A percentile compares a stretch with the other conserved stretches of the same genome.
These are phyloP conservation scores for Anoplophora glabripennis DNA, from an alignment of 1,140 invertebrate genomes.

Conservation along the genomic window DNA sequence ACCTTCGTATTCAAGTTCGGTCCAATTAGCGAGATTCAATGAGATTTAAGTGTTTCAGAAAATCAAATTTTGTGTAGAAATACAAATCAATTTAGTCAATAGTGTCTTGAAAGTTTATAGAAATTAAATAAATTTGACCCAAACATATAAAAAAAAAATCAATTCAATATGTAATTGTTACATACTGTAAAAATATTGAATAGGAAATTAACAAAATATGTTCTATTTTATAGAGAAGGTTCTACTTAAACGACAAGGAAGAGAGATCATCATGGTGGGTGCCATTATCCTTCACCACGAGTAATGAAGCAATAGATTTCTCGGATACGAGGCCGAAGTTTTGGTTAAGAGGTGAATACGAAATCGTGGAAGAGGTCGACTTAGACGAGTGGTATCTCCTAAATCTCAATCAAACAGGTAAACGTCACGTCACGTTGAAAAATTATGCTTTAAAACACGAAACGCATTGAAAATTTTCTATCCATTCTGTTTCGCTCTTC, in stretches of 20 bases:
- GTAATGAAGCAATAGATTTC: slow-evolving; percentile 45
- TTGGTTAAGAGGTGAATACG: slow-evolving; percentile 38
- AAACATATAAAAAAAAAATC: no score
- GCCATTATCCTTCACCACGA: slow-evolving; percentile 57
- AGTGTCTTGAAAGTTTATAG: no score
- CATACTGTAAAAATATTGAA: no score
- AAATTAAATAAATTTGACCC: no score
- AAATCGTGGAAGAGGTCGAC: slow-evolving; percentile 26
- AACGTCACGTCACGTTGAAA: no score
- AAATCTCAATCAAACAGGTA: slow-evolving; percentile 44
- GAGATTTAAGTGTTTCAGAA: no score
- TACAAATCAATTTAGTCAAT: no score
- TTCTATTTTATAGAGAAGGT: slow-evolving; percentile 52
- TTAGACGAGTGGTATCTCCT: slow-evolving; percentile 40
- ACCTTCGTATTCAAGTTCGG: no score
- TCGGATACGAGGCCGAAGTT: slow-evolving; percentile 40
- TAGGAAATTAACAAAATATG: slow-evolving; percentile 6
- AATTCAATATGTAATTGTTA: no score
- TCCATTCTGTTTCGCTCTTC: background rate
- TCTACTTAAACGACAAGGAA: slow-evolving; percentile 44
- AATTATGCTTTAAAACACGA: background rate
- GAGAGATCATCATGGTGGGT: slow-evolving; percentile 53
- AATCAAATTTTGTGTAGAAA: no score
- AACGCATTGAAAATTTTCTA: background rate
- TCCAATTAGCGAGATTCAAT: no score